Conservation (phyloP, 2,888 invertebrate species). For the Malacosoma neustria region DNA sequence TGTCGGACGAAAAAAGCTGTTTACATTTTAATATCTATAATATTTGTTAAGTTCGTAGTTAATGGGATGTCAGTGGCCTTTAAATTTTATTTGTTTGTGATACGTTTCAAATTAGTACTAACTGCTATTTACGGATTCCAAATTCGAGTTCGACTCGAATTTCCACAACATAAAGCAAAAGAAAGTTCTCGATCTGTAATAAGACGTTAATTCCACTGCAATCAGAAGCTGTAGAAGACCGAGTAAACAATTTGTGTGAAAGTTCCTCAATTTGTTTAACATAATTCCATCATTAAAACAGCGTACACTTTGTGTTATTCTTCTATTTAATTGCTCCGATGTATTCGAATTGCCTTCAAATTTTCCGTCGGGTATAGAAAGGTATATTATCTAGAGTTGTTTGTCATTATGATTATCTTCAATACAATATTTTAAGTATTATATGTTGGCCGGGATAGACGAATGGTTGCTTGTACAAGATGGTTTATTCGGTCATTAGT, state of each 20-base stretch:
- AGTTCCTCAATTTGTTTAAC: not conserved
- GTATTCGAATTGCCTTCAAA: not conserved
- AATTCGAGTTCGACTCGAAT: too few relatives aligned
- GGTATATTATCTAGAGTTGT: too few relatives aligned
- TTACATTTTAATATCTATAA: too few relatives aligned
- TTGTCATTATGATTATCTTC: conserved; percentile 8
- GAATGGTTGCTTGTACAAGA: too few relatives aligned
- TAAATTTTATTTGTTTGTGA: too few relatives aligned
- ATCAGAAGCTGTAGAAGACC: not conserved
- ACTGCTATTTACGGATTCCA: too few relatives aligned
- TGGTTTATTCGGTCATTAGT: too few relatives aligned
- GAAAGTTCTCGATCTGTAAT: not conserved
- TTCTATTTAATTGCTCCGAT: not conserved
- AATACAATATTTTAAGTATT: conserved; percentile 14
- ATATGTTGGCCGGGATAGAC: not conserved
- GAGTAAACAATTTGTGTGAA: not conserved
- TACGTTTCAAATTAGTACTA: too few relatives aligned
- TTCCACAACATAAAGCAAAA: not conserved
- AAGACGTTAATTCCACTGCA: not conserved
- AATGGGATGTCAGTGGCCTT: too few relatives aligned
- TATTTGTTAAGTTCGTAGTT: too few relatives aligned
- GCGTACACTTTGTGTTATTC: not conserved
- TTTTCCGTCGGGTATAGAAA: not conserved
- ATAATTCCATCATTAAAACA: not conserved
- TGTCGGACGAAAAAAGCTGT: too few relatives aligned